These are phyloP conservation scores for Papio anubis DNA, from an alignment of 2,113 vertebrate genomes.

Conservation along the genomic window DNA sequence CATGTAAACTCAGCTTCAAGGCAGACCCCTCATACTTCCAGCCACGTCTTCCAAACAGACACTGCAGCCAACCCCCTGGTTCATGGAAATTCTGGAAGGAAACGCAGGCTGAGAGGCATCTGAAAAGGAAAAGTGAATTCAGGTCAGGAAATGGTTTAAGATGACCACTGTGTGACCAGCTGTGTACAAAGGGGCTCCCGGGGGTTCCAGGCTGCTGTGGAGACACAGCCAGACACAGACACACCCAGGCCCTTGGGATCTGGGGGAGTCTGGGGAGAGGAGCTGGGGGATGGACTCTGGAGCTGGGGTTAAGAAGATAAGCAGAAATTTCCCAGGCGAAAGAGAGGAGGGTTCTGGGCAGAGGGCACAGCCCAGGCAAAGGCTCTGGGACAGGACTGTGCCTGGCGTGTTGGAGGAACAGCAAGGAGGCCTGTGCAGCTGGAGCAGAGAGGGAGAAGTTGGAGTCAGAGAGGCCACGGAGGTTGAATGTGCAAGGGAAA, in stretches of 20 bases:
- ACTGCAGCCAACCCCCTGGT: rapidly evolving
- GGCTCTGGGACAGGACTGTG: neutral
- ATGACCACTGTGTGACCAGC: neutral
- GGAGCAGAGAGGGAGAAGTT: neutral
- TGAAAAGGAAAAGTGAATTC: neutral
- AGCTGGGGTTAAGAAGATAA: neutral
- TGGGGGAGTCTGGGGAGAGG: too few species aligned
- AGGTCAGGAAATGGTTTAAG: neutral
- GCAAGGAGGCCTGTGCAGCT: neutral
- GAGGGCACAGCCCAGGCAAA: neutral
- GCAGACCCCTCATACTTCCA: neutral
- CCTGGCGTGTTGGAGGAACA: neutral
- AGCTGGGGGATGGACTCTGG: neutral
- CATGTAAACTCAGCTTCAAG: neutral
- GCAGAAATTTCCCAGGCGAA: neutral
- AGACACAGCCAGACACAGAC: neutral
- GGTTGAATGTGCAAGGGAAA: neutral
- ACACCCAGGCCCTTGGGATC: neutral
- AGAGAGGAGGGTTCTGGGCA: neutral
- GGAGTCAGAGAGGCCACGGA: neutral
- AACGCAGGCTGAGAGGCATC: neutral
- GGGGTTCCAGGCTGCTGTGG: rapidly evolving
- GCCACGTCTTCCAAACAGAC: neutral
- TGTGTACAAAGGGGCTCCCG: neutral
- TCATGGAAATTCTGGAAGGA: neutral